Evolutionary conservation across 2,113 vertebrate genomes (phyloP).

Genomic region (Conger conger): DNA sequence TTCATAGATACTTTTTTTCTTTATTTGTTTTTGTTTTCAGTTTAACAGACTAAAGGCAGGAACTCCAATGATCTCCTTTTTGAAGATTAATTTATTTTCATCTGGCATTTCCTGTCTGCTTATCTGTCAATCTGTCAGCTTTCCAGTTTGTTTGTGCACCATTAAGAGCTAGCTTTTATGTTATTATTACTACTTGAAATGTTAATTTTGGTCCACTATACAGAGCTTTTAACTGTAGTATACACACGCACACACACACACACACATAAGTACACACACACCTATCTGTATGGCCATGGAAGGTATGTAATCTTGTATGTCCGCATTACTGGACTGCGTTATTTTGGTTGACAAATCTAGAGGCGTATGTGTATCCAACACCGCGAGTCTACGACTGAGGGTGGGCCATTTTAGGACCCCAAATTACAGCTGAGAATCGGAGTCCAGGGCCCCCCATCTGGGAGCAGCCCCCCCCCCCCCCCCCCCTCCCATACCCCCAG

Average conservation of each 20-base stretch:
- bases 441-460: background rate
- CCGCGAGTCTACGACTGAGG: background rate
- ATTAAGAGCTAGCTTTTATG: too few species aligned
- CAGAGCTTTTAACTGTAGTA: too few species aligned
- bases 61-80: too few species aligned
- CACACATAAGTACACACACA: too few species aligned
- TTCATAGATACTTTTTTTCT: background rate
- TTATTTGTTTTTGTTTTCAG: too few species aligned
- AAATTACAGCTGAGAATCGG: background rate
- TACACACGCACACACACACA: too few species aligned
- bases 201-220: too few species aligned
- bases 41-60: background rate
- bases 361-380: background rate
- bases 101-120: background rate
- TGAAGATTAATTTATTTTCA: background rate
- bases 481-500: too few species aligned
- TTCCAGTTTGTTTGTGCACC: too few species aligned
- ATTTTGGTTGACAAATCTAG: background rate
- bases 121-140: background rate
- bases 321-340: background rate
- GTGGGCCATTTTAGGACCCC: background rate
- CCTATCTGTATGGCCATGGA: too few species aligned
- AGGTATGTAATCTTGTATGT: background rate
- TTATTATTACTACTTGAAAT: background rate
- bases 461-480: background rate